Evolutionary conservation across 2,888 invertebrate genomes (phyloP).

Genomic region (Iselma pallidipennis): DNA sequence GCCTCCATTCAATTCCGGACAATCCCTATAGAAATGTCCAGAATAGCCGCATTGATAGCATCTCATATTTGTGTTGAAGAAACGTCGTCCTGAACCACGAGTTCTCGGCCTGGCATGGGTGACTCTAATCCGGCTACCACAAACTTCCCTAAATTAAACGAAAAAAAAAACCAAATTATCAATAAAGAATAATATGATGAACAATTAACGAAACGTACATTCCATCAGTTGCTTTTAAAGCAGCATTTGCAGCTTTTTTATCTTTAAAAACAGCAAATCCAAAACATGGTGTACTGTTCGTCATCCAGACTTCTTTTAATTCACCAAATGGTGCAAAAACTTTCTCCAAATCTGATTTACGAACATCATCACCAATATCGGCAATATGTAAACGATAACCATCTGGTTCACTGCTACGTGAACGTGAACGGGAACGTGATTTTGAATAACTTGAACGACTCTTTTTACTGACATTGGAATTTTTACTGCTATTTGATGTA

Average conservation of each 20-base stretch:
- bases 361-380: constrained; percentile 59
- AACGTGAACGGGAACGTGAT: constrained; percentile 52
- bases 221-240: constrained; percentile 56
- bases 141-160: constrained; percentile 55
- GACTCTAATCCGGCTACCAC: constrained; percentile 59
- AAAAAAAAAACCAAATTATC: constrained; percentile 1
- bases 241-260: constrained; percentile 59
- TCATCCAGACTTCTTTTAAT: constrained; percentile 63
- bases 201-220: constrained; percentile 51
- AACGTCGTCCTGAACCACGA: constrained; percentile 56
- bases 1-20: constrained; percentile 55
- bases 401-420: constrained; percentile 52
- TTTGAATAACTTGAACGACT: constrained; percentile 47
- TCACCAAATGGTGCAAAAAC: constrained; percentile 61
- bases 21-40: constrained; percentile 64
- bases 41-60: constrained; percentile 64
- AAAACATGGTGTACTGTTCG: constrained; percentile 63
- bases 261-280: constrained; percentile 64
- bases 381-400: constrained; percentile 59
- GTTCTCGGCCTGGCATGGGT: constrained; percentile 61
- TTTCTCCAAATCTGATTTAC: constrained; percentile 60
- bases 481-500: constrained; percentile 46
- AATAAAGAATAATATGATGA: neutral
- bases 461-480: constrained; percentile 39
- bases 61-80: constrained; percentile 61